A percentile compares a stretch with the other conserved stretches of the same genome.
Conservation (phyloP, 2,113 vertebrate genomes). For the Micronisus gabar region DNA sequence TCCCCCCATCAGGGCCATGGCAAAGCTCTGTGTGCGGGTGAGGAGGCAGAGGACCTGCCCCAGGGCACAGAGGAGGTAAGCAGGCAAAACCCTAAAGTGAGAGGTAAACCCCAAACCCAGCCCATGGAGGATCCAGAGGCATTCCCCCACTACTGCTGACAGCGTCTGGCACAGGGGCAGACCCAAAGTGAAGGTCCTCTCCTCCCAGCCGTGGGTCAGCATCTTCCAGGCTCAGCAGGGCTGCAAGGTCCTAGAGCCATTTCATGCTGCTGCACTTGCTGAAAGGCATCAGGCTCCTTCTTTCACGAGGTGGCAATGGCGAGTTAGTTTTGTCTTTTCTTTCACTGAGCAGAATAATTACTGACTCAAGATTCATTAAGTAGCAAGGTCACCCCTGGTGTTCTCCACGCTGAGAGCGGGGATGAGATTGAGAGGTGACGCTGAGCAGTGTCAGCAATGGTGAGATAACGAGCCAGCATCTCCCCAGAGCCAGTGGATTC, state of each 20-base stretch:
- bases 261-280: not conserved
- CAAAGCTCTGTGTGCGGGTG: not conserved
- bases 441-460: accelerated
- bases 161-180: not conserved
- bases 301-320: not conserved
- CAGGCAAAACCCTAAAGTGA: not conserved
- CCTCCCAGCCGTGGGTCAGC: accelerated
- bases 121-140: not conserved
- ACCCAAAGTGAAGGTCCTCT: not conserved
- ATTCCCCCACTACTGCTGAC: accelerated
- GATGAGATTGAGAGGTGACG: not conserved
- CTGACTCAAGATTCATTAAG: not conserved
- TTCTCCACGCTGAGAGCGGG: accelerated
- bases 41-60: not conserved
- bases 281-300: not conserved
- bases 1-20: too few species aligned
- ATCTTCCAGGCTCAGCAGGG: accelerated
- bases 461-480: accelerated
- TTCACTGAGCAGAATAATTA: not conserved
- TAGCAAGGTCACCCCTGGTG: not conserved
- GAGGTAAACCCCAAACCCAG: not conserved
- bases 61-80: not conserved
- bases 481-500: not conserved
- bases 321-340: not conserved
- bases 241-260: not conserved